These are phyloP conservation scores for Amaurobius ferox DNA, from an alignment of 2,888 invertebrate species.

Conservation along the genomic window DNA sequence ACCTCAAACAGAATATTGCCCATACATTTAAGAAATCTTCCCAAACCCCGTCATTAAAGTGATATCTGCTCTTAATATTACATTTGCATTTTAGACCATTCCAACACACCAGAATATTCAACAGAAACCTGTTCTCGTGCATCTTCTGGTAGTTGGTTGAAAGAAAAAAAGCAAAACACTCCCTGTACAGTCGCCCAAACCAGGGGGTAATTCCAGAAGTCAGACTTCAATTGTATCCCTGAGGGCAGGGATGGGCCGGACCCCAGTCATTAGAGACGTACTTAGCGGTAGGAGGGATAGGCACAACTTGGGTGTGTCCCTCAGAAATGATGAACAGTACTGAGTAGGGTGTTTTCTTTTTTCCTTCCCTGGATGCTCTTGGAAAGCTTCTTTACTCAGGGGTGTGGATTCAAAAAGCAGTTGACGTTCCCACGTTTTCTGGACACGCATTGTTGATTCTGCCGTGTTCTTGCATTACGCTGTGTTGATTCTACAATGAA, in stretches of 20 bases:
- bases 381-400: neutral
- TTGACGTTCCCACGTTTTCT: slow-evolving; percentile 6
- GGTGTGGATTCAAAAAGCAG: neutral
- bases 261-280: slow-evolving; percentile 37
- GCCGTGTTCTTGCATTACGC: no score
- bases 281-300: slow-evolving; percentile 27
- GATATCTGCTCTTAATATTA: neutral
- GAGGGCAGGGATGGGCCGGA: slow-evolving; percentile 17
- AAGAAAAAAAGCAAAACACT: neutral
- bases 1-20: no score
- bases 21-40: no score
- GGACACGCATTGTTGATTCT: neutral
- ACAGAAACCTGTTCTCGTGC: neutral
- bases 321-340: neutral
- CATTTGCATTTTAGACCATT: neutral
- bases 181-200: neutral
- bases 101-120: no score
- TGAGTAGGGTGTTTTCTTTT: neutral
- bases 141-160: neutral
- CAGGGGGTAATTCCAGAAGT: slow-evolving; percentile 63
- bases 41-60: neutral
- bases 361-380: neutral
- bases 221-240: slow-evolving; percentile 11
- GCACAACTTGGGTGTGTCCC: neutral
- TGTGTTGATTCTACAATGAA: no score